Percentiles rank a stretch among this genome's conserved stretches.
These are phyloP conservation scores for Copidosoma floridanum DNA, from an alignment of 1,140 invertebrate genomes.

Conservation along the genomic window DNA sequence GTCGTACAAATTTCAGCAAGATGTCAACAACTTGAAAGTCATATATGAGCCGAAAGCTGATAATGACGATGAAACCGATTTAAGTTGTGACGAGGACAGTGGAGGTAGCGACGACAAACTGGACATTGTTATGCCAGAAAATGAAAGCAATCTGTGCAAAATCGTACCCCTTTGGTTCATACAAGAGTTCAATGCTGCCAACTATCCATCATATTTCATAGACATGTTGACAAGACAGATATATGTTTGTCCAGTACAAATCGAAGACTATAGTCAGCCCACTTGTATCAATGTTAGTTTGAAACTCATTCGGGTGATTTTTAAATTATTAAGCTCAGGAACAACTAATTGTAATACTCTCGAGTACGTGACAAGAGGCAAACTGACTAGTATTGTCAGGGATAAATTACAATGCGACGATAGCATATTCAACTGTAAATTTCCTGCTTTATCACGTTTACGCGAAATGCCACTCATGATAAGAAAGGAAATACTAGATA, in stretches of 20 bases:
- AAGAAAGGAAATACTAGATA: constrained; percentile 51
- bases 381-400: constrained; percentile 42
- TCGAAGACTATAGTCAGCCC: constrained; percentile 65
- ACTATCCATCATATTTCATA: constrained; percentile 64
- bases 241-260: constrained; percentile 69
- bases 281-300: constrained; percentile 64
- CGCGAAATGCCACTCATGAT: constrained; percentile 28
- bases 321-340: constrained; percentile 61
- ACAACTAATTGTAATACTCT: constrained; percentile 43
- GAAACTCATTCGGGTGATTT: constrained; percentile 66
- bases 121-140: neutral
- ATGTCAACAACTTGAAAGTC: constrained; percentile 27
- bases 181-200: constrained; percentile 59
- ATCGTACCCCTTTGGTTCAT: constrained; percentile 65
- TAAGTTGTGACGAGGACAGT: constrained; percentile 18
- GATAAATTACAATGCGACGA: constrained; percentile 40
- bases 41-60: constrained; percentile 26
- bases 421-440: constrained; percentile 40
- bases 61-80: constrained; percentile 29
- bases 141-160: constrained; percentile 18
- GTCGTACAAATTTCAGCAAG: constrained; percentile 34
- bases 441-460: constrained; percentile 50
- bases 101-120: neutral
- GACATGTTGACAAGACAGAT: constrained; percentile 66
- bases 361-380: constrained; percentile 46